Evolutionary conservation across 2,797 vertebrate species (phyloP).

Genomic region (Gymnoscopelus braueri): DNA sequence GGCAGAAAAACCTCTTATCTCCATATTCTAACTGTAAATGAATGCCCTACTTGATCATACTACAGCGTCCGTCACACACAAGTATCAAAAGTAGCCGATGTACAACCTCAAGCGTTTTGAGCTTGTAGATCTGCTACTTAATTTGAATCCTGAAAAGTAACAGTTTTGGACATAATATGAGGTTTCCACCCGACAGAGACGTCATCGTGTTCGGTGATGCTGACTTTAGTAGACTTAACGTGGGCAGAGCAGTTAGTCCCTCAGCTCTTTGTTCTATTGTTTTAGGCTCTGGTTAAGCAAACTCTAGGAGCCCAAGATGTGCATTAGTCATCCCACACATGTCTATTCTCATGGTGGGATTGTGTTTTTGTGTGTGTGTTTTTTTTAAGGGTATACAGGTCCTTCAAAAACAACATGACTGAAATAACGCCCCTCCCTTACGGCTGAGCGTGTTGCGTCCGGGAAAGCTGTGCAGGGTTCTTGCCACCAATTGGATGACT

Average conservation of each 20-base stretch:
- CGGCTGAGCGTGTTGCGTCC: constrained; percentile 13
- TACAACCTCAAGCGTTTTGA: no score
- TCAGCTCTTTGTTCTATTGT: constrained; percentile 9
- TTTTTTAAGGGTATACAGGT: constrained; percentile 11
- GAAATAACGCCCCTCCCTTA: constrained; percentile 41
- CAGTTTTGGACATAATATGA: no score
- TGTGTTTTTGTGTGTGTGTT: background rate
- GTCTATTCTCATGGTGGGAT: constrained; percentile 8
- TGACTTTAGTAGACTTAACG: constrained; percentile 29
- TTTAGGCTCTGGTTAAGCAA: constrained; percentile 27
- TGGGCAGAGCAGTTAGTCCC: constrained; percentile 15
- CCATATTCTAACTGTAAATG: no score
- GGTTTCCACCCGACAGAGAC: background rate
- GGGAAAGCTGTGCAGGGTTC: constrained; percentile 6
- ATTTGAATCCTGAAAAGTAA: constrained; percentile 17
- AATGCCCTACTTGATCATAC: no score
- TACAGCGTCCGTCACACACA: no score
- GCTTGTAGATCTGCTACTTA: no score
- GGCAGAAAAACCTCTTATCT: no score
- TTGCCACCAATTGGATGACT: constrained; percentile 18
- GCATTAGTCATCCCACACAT: constrained; percentile 33
- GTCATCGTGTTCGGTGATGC: constrained; percentile 40
- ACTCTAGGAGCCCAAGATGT: constrained; percentile 21
- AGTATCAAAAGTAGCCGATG: no score
- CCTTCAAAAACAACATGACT: constrained; percentile 20